These are phyloP conservation scores for Staurois parvus DNA, from an alignment of 2,797 vertebrate genomes.

Conservation along the genomic window DNA sequence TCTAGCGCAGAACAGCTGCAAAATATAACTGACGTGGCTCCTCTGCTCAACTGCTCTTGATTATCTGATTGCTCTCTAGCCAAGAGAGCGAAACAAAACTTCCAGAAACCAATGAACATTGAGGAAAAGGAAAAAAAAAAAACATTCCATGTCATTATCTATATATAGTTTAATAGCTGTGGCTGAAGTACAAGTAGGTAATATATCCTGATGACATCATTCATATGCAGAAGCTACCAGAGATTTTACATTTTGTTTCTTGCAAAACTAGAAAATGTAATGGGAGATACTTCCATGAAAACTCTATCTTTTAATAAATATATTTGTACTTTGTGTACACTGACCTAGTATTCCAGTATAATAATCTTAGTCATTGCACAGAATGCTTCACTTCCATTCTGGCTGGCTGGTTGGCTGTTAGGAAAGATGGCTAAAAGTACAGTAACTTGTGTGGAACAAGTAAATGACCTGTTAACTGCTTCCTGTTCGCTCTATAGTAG, in stretches of 20 bases:
- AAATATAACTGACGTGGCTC: slow-evolving; percentile 53
- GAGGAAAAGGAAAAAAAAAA: neutral
- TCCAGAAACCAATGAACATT: slow-evolving; percentile 7
- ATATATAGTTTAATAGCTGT: slow-evolving; percentile 13
- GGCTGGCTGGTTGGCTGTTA: too few relatives aligned
- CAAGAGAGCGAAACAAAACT: slow-evolving; percentile 25
- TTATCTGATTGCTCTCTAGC: slow-evolving; percentile 41
- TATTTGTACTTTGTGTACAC: too few relatives aligned
- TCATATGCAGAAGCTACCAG: neutral
- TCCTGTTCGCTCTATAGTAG: too few relatives aligned
- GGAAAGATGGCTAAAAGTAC: too few relatives aligned
- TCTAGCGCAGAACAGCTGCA: slow-evolving; percentile 40
- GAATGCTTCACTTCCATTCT: too few relatives aligned
- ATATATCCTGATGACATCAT: neutral
- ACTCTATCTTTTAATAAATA: too few relatives aligned
- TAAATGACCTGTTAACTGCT: too few relatives aligned
- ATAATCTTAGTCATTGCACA: too few relatives aligned
- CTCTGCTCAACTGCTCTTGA: slow-evolving; percentile 49
- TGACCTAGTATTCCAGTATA: too few relatives aligned
- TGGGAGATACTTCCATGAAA: too few relatives aligned
- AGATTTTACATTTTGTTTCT: neutral
- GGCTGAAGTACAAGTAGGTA: slow-evolving; percentile 6
- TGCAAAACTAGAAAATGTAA: too few relatives aligned
- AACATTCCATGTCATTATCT: slow-evolving; percentile 1
- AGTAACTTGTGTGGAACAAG: too few relatives aligned